Evolutionary conservation across 2,113 vertebrate genomes (phyloP), one percentile per base, ranked within the genome.

Genomic region (Indicator maculatus): DNA sequence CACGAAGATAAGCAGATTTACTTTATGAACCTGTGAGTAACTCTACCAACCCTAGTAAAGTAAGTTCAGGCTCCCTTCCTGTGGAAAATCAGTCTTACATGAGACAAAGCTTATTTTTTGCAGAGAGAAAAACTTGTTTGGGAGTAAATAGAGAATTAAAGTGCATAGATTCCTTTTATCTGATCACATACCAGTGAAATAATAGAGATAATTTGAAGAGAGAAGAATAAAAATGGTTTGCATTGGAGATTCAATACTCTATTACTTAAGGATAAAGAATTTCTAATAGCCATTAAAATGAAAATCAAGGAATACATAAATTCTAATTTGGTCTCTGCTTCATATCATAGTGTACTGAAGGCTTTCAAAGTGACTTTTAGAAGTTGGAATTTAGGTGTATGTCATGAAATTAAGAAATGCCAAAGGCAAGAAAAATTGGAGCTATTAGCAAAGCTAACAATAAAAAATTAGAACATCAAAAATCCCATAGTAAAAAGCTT

Each of bases 231-330:
- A 97, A 97, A 90, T 75, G 91, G 74, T 87, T 97, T 96, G 95
- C 89, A 93, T 83, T 95, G 95, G 92, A 96, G 96, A 97, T 97
- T 97, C 96, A 98, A 94, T 96, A 96, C 93, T 93, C 93, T 96
- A 97, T 97, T 98, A 98, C 95, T 98, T 97, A 97, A 97, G 89
- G 93, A 98, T 97, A 98, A 98, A 97, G 96, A 97, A 97, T 97
- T 97, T 96, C 95, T 98, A 97, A 98, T 97, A 97, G 83, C 89
- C 88, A 97, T 97, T 98, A 96, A 96, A 97, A 97, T 10, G 30
- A 96, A 97, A 98, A 97, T 96, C 96, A 97, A 97, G 95, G 93
- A 97, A 97, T 96, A 97, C 90, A 97, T 97, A 95, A 93, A 97
- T 98, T 98, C 98, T 98, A 97, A 98, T 98, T 98, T 96, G 84